phyloP scores from a whole-genome alignment of 2,797 vertebrate species.

The Hybognathus amarus region DNA sequence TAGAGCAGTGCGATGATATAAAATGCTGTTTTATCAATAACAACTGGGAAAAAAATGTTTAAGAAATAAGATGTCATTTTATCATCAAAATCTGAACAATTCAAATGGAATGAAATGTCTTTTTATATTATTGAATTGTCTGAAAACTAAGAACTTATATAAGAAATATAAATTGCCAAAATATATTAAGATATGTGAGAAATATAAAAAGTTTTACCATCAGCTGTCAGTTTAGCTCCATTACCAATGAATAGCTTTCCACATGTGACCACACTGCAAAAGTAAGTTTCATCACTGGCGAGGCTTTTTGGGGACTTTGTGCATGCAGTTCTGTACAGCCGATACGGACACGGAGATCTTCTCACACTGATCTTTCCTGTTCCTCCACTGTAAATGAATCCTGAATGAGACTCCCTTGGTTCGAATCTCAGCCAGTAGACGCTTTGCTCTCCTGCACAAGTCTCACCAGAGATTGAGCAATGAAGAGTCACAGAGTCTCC shows the following conservation, averaged over 20 bases:
- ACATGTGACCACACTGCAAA: slow-evolving; percentile 65
- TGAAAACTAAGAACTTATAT: background rate
- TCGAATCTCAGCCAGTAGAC: slow-evolving; percentile 53
- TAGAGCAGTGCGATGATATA: background rate
- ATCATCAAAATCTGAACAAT: background rate
- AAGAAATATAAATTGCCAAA: background rate
- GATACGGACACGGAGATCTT: background rate
- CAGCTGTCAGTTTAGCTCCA: slow-evolving; percentile 26
- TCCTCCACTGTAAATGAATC: slow-evolving; percentile 34
- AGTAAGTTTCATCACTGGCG: slow-evolving; percentile 62
- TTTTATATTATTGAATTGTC: background rate
- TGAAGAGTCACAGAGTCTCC: slow-evolving; percentile 59
- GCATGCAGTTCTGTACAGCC: slow-evolving; percentile 52
- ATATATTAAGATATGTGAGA: background rate
- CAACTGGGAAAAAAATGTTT: background rate
- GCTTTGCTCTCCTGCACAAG: slow-evolving; percentile 44
- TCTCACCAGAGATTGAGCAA: slow-evolving; percentile 56
- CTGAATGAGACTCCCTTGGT: slow-evolving; percentile 42
- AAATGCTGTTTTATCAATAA: background rate
- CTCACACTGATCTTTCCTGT: slow-evolving; percentile 44
- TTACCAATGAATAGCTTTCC: slow-evolving; percentile 51
- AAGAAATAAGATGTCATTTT: background rate
- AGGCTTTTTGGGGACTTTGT: slow-evolving; percentile 56
- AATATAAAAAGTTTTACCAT: slow-evolving; percentile 8
- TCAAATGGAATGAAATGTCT: background rate